These are phyloP conservation scores for Cheilosia impressa DNA, from an alignment of 2,888 invertebrate species.

Conservation along the genomic window DNA sequence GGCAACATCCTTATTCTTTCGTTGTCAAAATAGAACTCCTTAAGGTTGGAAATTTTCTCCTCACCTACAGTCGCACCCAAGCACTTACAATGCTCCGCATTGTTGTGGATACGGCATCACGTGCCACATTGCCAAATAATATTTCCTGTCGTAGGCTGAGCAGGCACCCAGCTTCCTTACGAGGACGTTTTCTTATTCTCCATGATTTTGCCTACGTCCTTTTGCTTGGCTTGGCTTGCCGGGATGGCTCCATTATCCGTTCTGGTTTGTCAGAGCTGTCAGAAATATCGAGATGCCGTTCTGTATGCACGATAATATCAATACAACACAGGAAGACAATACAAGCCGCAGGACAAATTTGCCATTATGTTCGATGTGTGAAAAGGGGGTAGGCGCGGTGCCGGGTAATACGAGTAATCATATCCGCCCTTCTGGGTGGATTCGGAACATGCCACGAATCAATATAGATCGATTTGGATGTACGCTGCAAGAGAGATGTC, in stretches of 20 bases:
- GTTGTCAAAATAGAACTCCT: neutral
- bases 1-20: constrained; percentile 14
- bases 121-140: constrained; percentile 61
- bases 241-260: constrained; percentile 34
- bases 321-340: constrained; percentile 63
- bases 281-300: constrained; percentile 42
- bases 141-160: constrained; percentile 42
- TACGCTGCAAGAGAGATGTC: constrained; percentile 20
- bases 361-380: constrained; percentile 49
- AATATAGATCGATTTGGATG: constrained; percentile 17
- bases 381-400: constrained; percentile 7
- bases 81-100: constrained; percentile 9
- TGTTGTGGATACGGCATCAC: constrained; percentile 29
- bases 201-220: constrained; percentile 22
- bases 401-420: constrained; percentile 30
- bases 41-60: constrained; percentile 6
- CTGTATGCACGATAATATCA: constrained; percentile 36
- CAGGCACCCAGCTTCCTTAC: constrained; percentile 7
- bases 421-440: constrained; percentile 39
- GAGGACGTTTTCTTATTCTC: constrained; percentile 8
- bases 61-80: neutral
- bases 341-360: constrained; percentile 61
- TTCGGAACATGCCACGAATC: constrained; percentile 15
- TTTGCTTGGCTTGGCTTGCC: neutral
- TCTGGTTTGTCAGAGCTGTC: constrained; percentile 54